A percentile compares a stretch with the other conserved stretches of the same genome.
These are phyloP conservation scores for Octonoba sinensis DNA, from an alignment of 2,888 invertebrate species.

Conservation along the genomic window DNA sequence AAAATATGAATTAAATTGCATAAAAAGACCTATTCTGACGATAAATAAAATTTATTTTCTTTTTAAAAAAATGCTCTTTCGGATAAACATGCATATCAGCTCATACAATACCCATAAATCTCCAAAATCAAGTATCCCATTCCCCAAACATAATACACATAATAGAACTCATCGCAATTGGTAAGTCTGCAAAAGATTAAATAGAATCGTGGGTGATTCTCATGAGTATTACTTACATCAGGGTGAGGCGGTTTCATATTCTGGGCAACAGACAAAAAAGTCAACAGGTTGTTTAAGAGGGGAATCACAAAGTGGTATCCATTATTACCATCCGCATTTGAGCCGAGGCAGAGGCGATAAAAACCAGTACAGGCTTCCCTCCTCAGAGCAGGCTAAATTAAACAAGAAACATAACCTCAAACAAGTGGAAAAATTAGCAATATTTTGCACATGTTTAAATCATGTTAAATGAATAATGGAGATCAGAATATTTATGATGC, in stretches of 20 bases:
- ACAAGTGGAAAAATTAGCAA: neutral
- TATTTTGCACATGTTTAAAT: neutral
- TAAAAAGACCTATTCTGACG: no score
- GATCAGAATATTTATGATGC: neutral
- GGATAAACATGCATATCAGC: no score
- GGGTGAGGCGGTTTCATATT: slow-evolving; percentile 79
- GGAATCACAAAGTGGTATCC: slow-evolving; percentile 76
- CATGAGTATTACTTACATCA: slow-evolving; percentile 45
- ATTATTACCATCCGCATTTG: slow-evolving; percentile 70
- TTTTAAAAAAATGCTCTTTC: no score
- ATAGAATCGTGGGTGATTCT: no score
- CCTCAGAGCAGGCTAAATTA: slow-evolving; percentile 80
- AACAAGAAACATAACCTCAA: neutral
- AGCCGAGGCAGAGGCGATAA: slow-evolving; percentile 86
- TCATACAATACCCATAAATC: no score
- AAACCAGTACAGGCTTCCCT: slow-evolving; percentile 92
- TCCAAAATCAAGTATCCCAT: no score
- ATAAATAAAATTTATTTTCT: no score
- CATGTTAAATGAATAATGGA: neutral
- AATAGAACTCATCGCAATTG: no score
- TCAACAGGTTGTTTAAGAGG: slow-evolving; percentile 83
- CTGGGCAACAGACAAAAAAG: slow-evolving; percentile 86
- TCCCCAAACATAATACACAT: no score
- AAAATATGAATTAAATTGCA: no score
- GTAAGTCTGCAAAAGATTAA: no score